Conservation (phyloP, 2,888 invertebrate genomes). For the Drosophila imparisetae region DNA sequence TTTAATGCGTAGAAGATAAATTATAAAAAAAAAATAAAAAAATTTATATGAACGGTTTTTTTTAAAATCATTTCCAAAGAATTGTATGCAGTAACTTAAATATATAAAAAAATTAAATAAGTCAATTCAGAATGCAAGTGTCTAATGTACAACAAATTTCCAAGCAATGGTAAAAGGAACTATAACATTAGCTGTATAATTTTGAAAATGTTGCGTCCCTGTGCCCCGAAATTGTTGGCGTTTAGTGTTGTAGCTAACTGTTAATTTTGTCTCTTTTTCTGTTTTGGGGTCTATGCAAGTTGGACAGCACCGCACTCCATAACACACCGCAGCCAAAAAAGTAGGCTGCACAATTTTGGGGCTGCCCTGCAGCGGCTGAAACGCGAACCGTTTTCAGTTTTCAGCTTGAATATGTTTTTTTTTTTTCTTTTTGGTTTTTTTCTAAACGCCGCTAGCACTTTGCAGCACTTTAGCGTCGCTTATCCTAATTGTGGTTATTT, state of each 20-base stretch:
- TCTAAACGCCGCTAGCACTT: conserved; percentile 60
- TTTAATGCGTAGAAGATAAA: neutral
- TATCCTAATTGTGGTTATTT: conserved; percentile 77
- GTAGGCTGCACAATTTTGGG: conserved; percentile 60
- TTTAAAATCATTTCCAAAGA: no score
- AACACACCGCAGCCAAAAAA: conserved; percentile 21
- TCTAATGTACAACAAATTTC: neutral
- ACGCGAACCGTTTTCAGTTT: conserved; percentile 47
- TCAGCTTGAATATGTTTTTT: conserved; percentile 39
- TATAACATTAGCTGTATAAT: conserved; percentile 11
- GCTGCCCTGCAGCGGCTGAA: conserved; percentile 48
- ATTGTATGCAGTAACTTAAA: no score
- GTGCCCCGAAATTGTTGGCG: conserved; percentile 35
- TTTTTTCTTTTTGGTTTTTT: conserved; percentile 28
- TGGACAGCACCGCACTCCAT: neutral
- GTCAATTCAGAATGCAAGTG: neutral
- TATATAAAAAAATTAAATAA: neutral
- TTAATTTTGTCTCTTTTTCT: conserved; percentile 57
- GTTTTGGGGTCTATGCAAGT: conserved; percentile 40
- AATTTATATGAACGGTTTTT: no score
- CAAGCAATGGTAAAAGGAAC: neutral
- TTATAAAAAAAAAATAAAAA: neutral
- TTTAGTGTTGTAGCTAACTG: conserved; percentile 59
- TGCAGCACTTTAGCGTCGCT: conserved; percentile 68
- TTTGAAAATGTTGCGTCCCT: conserved; percentile 23